A percentile compares a stretch with the other conserved stretches of the same genome.
These are phyloP conservation scores for Lithophane semibrunnea DNA, from an alignment of 2,888 invertebrate genomes.

Conservation along the genomic window DNA sequence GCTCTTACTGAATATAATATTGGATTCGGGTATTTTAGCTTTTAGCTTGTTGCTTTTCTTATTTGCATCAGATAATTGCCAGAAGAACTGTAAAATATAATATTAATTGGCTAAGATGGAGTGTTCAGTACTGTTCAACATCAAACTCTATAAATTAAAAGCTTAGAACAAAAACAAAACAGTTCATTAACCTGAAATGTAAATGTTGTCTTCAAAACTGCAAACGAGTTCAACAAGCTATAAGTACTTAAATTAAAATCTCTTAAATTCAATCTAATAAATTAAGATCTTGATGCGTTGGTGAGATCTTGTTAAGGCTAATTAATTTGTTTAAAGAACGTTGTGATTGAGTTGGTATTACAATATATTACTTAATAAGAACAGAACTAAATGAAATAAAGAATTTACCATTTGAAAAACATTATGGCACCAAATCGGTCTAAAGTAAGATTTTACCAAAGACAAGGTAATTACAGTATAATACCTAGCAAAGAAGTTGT, in stretches of 20 bases:
- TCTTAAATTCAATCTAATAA: constrained; percentile 11
- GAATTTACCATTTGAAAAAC: neutral
- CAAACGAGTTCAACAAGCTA: constrained; percentile 24
- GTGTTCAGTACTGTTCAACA: neutral
- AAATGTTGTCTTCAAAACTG: constrained; percentile 22
- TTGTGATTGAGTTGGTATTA: constrained; percentile 16
- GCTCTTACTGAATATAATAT: constrained; percentile 6
- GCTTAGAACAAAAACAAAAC: constrained; percentile 9
- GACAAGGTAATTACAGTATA: neutral
- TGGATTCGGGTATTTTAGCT: neutral
- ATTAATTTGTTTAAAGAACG: constrained; percentile 9
- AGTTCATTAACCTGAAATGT: constrained; percentile 10
- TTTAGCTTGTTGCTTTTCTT: neutral
- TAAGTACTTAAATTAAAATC: constrained; percentile 11
- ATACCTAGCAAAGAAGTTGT: neutral
- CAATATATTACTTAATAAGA: neutral
- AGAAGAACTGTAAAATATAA: neutral
- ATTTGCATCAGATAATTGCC: neutral
- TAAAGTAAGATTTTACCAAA: neutral
- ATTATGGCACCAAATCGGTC: neutral
- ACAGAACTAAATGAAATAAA: neutral
- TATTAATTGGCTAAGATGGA: neutral
- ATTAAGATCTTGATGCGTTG: constrained; percentile 10
- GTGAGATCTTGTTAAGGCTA: constrained; percentile 22
- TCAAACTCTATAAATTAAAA: neutral